phyloP scores from a whole-genome alignment of 2,113 vertebrate species.

The Calidris pugnax region DNA sequence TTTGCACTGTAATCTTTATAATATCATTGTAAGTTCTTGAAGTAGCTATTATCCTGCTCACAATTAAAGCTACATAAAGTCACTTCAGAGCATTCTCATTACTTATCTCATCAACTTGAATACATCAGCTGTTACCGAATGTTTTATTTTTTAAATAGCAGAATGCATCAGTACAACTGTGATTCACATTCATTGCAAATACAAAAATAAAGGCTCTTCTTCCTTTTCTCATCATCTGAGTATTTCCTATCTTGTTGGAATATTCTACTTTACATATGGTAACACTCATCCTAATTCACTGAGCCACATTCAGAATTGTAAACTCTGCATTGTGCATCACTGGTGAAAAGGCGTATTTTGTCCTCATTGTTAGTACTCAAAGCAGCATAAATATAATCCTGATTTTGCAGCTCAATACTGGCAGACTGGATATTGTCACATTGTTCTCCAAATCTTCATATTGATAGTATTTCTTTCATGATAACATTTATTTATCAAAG shows the following conservation, averaged over 20 bases:
- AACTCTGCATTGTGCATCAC: background rate
- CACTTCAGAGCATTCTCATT: slow-evolving; percentile 7
- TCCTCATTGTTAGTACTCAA: background rate
- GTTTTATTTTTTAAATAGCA: background rate
- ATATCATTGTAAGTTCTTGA: background rate
- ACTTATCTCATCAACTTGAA: slow-evolving; percentile 8
- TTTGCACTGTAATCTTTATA: slow-evolving; percentile 23
- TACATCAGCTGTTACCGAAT: background rate
- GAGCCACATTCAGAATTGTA: background rate
- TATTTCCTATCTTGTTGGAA: background rate
- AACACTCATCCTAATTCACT: background rate
- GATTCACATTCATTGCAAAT: background rate
- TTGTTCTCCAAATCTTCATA: slow-evolving; percentile 50
- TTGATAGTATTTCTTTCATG: slow-evolving; percentile 72
- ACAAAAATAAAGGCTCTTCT: background rate
- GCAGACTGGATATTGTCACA: background rate
- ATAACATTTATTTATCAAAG: slow-evolving; percentile 82
- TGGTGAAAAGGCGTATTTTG: background rate
- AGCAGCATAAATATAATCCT: slow-evolving; percentile 29
- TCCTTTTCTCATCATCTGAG: background rate
- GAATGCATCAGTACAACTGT: background rate
- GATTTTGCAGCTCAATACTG: background rate
- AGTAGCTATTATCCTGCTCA: slow-evolving; percentile 35
- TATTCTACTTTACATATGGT: background rate
- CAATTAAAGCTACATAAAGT: slow-evolving; percentile 41